Conservation (phyloP, 2,888 invertebrate genomes). For the Melieria omissa region DNA sequence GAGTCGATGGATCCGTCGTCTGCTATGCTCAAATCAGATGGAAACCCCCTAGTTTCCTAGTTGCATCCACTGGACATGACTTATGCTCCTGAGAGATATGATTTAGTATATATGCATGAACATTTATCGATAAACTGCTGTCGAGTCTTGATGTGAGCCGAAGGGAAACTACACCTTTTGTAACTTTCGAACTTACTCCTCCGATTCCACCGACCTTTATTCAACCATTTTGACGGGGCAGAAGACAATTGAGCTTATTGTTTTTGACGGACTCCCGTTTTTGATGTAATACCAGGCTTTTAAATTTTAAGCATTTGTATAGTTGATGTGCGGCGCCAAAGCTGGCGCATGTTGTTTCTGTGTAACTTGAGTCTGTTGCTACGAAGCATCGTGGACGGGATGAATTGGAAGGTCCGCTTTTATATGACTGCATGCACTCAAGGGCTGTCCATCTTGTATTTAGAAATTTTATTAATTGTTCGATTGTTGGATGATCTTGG, state of each 20-base stretch:
- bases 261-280: constrained; percentile 17
- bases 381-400: constrained; percentile 8
- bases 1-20: background rate
- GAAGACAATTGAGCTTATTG: constrained; percentile 7
- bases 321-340: constrained; percentile 1
- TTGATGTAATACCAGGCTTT: background rate
- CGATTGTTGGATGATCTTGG: constrained; percentile 14
- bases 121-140: background rate
- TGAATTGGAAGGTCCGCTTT: constrained; percentile 11
- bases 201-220: constrained; percentile 9
- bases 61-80: background rate
- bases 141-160: constrained; percentile 2
- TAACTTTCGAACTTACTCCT: background rate
- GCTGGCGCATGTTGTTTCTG: background rate
- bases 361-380: background rate
- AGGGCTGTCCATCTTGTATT: constrained; percentile 12
- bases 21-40: background rate
- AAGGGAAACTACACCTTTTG: background rate
- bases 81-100: background rate
- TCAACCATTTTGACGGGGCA: background rate
- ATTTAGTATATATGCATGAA: constrained; percentile 10
- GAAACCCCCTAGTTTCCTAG: background rate
- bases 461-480: constrained; percentile 17
- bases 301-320: constrained; percentile 17
- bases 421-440: constrained; percentile 16